Evolutionary conservation across 1,140 invertebrate species (phyloP).

Genomic region (Brachionus rotundiformis): DNA sequence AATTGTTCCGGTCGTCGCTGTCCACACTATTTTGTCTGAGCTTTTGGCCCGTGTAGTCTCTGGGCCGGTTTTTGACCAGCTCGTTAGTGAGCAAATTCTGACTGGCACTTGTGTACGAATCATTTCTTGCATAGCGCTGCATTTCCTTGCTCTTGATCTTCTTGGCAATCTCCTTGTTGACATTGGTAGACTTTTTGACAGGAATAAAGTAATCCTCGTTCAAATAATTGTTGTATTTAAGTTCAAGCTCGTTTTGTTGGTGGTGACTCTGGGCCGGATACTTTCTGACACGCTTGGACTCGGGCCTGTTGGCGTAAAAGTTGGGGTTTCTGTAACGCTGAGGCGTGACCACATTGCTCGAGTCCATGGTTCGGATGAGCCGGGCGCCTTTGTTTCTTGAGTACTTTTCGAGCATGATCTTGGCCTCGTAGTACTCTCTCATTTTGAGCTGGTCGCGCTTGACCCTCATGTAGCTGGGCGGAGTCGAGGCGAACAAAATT

Average conservation of each 20-base stretch:
- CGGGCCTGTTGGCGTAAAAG: neutral
- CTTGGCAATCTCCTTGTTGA: neutral
- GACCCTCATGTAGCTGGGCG: slow-evolving; percentile 25
- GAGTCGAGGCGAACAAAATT: slow-evolving; percentile 40
- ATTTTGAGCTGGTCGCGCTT: neutral
- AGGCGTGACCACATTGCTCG: neutral
- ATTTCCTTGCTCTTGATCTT: neutral
- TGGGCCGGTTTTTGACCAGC: neutral
- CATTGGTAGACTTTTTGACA: neutral
- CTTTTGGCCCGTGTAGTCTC: neutral
- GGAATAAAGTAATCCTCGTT: neutral
- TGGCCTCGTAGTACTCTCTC: slow-evolving; percentile 20
- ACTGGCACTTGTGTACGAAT: slow-evolving; percentile 31
- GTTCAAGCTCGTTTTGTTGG: neutral
- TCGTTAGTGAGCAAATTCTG: slow-evolving; percentile 18
- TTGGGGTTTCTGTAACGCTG: neutral
- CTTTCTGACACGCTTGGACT: neutral
- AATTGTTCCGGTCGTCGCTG: neutral
- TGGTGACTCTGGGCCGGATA: neutral
- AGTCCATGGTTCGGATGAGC: neutral
- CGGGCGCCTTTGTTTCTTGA: neutral
- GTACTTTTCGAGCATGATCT: slow-evolving; percentile 1
- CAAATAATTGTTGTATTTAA: slow-evolving; percentile 30
- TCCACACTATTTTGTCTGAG: neutral
- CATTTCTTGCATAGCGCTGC: neutral